Conservation (phyloP, 2,113 vertebrate species). For the Bubo scandiacus region DNA sequence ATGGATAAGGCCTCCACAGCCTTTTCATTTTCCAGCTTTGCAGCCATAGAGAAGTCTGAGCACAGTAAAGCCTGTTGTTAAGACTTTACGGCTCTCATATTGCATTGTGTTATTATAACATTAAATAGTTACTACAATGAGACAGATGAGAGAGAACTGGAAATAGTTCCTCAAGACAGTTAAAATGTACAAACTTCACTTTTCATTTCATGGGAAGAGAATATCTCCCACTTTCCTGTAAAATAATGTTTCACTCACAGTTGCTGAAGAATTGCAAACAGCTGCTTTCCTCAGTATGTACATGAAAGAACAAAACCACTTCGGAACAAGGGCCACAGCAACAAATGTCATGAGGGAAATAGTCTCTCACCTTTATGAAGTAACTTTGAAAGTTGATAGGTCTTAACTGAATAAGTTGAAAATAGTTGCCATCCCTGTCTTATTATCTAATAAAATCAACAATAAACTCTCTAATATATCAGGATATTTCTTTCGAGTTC, state of each 20-base stretch:
- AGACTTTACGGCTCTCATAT: background rate
- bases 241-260: conserved; percentile 16
- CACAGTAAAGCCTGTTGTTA: conserved; percentile 1
- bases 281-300: background rate
- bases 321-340: background rate
- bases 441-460: background rate
- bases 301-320: background rate
- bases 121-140: conserved; percentile 1
- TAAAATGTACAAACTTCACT: conserved; percentile 35
- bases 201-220: background rate
- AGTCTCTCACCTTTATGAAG: background rate
- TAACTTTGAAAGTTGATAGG: background rate
- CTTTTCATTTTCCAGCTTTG: background rate
- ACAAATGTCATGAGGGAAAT: background rate
- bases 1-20: background rate
- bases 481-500: background rate
- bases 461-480: background rate
- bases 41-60: background rate
- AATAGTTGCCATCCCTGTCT: background rate
- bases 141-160: background rate
- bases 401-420: background rate
- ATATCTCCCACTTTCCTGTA: background rate
- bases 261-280: background rate
- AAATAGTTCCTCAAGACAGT: conserved; percentile 35
- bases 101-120: conserved; percentile 20